Percentiles rank a stretch among this genome's conserved stretches.
Conservation (phyloP, 2,888 invertebrate genomes). For the Ophion ventricosus region DNA sequence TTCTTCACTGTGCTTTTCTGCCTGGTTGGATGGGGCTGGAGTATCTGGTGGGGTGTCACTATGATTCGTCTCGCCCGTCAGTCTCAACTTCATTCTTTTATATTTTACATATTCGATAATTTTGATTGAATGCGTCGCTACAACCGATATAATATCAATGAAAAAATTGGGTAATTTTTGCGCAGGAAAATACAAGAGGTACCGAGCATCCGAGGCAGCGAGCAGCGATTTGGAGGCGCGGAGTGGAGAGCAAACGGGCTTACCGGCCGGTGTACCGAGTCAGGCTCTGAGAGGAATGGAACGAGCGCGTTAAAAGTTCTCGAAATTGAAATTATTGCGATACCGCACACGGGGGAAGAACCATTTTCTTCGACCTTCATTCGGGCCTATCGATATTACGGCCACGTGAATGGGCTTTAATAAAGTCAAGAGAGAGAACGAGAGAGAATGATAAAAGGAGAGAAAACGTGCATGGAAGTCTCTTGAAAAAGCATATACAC, state of each 20-base stretch:
- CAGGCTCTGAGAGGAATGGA: conserved; percentile 77
- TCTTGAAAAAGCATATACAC: conserved; percentile 40
- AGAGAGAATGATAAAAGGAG: conserved; percentile 9
- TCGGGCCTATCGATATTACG: conserved; percentile 14
- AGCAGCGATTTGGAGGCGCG: conserved; percentile 78
- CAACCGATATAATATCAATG: not conserved
- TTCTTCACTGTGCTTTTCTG: conserved; percentile 97
- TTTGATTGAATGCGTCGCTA: no score
- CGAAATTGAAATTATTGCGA: conserved; percentile 18
- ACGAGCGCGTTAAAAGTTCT: conserved; percentile 74
- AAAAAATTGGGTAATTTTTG: not conserved
- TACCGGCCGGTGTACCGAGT: conserved; percentile 79
- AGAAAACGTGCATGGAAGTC: conserved; percentile 49
- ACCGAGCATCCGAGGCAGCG: conserved; percentile 79
- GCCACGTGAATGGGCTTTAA: conserved; percentile 38
- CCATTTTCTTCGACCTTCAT: conserved; percentile 37
- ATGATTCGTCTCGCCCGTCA: conserved; percentile 95
- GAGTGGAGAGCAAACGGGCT: conserved; percentile 72
- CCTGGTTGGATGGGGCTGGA: conserved; percentile 99
- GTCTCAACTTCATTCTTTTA: conserved; percentile 79
- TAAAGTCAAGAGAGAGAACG: conserved; percentile 10
- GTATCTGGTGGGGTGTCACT: conserved; percentile 98
- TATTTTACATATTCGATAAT: not conserved
- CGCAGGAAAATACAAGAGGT: conserved; percentile 81
- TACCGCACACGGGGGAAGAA: conserved; percentile 37